phyloP scores from a whole-genome alignment of 2,113 vertebrate species.

The Pandion haliaetus region DNA sequence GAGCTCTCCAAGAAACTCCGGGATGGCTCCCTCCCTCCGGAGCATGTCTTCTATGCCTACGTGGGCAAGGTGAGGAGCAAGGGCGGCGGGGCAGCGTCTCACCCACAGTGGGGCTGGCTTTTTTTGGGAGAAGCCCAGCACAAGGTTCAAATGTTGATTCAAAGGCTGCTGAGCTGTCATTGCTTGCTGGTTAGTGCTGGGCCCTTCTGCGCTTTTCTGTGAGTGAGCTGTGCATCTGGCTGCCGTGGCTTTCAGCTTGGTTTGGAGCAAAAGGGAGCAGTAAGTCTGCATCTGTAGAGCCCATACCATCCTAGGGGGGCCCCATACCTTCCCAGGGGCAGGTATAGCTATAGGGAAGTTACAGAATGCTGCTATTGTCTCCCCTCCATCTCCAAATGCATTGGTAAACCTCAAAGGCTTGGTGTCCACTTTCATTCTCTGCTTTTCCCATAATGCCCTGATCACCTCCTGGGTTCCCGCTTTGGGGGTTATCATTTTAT shows the following conservation, averaged over 20 bases:
- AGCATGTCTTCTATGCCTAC: slow-evolving; percentile 78
- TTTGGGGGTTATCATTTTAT: not conserved
- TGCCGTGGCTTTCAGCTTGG: not conserved
- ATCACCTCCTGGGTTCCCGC: not conserved
- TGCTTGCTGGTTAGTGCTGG: not conserved
- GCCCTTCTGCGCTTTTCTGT: not conserved
- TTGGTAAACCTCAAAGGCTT: not conserved
- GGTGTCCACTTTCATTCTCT: not conserved
- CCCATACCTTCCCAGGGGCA: not conserved
- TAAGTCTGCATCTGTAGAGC: not conserved
- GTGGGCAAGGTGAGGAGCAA: slow-evolving; percentile 77
- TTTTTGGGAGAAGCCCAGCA: not conserved
- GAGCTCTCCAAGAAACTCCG: slow-evolving; percentile 72
- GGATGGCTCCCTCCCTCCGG: slow-evolving; percentile 66
- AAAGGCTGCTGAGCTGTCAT: not conserved
- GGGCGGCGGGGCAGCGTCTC: fast-evolving
- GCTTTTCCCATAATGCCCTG: not conserved
- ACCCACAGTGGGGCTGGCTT: fast-evolving
- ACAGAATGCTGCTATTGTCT: not conserved
- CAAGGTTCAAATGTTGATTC: not conserved
- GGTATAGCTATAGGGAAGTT: not conserved
- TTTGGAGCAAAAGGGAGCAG: not conserved
- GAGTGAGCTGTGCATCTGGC: not conserved
- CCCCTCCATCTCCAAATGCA: not conserved
- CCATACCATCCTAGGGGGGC: not conserved